Percentiles rank a stretch among this genome's conserved stretches.
Conservation (phyloP, 2,797 vertebrate species). For the Arrhamphus sclerolepis region DNA sequence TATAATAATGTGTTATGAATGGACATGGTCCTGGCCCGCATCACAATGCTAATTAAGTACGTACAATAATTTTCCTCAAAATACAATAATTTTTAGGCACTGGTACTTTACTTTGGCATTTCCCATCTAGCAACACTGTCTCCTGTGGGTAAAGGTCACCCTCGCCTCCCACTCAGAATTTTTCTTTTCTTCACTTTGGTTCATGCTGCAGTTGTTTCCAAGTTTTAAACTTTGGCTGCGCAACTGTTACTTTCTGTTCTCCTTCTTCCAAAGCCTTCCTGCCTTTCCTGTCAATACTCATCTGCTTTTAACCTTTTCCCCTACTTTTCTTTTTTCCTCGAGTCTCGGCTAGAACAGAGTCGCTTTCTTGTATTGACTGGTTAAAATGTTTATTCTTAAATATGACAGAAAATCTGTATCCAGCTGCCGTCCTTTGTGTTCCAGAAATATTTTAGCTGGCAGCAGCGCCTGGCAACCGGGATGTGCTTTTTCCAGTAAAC, state of each 20-base stretch:
- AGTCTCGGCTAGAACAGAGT: conserved; percentile 29
- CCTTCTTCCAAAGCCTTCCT: conserved; percentile 36
- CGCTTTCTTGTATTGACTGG: conserved; percentile 49
- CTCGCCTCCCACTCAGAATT: conserved; percentile 4
- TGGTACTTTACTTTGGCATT: no score
- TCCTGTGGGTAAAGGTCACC: conserved; percentile 67
- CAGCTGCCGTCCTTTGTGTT: conserved; percentile 31
- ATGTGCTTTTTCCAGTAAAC: conserved; percentile 32
- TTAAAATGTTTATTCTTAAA: conserved; percentile 63
- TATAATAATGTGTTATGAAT: no score
- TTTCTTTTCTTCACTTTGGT: neutral
- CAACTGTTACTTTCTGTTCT: conserved; percentile 27
- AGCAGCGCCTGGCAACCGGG: conserved; percentile 35
- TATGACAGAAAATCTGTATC: conserved; percentile 48
- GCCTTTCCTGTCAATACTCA: conserved; percentile 28
- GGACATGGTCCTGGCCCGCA: no score
- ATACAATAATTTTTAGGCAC: no score
- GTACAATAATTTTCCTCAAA: no score
- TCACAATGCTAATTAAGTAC: no score
- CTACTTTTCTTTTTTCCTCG: conserved; percentile 30
- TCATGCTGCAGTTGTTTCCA: conserved; percentile 29
- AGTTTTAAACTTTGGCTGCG: conserved; percentile 37
- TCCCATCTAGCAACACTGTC: no score
- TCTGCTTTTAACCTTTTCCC: conserved; percentile 33
- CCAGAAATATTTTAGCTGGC: conserved; percentile 53